These are phyloP conservation scores for Belonocnema kinseyi DNA, from an alignment of 1,140 invertebrate genomes.

Conservation along the genomic window DNA sequence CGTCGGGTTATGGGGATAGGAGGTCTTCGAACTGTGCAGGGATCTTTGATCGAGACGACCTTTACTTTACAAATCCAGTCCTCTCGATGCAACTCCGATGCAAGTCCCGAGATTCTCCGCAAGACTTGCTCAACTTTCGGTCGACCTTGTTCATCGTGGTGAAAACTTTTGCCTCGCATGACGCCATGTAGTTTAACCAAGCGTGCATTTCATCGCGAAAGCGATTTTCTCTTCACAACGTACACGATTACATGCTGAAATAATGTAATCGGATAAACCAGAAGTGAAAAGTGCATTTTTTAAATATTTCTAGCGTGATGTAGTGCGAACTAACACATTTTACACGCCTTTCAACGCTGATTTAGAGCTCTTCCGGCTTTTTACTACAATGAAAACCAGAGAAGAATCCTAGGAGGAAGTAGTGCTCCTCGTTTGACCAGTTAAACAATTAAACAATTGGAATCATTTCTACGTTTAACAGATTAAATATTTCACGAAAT, in stretches of 20 bases:
- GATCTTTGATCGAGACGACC: slow-evolving; percentile 14
- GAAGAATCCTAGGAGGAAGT: too few relatives aligned
- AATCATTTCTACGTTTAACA: too few relatives aligned
- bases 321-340: neutral
- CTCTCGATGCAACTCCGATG: neutral
- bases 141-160: slow-evolving; percentile 23
- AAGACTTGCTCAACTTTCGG: neutral
- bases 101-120: slow-evolving; percentile 2
- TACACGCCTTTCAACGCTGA: neutral
- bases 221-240: slow-evolving; percentile 10
- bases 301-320: neutral
- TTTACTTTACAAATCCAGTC: slow-evolving; percentile 3
- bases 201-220: slow-evolving; percentile 14
- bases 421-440: too few relatives aligned
- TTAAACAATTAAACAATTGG: too few relatives aligned
- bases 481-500: too few relatives aligned
- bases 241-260: slow-evolving; percentile 8
- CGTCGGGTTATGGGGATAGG: neutral
- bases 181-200: slow-evolving; percentile 18
- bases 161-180: slow-evolving; percentile 6
- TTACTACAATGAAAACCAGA: too few relatives aligned
- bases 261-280: slow-evolving; percentile 9
- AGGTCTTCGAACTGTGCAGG: neutral
- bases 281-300: neutral
- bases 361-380: too few relatives aligned